A percentile compares a stretch with the other conserved stretches of the same genome.
phyloP scores from a whole-genome alignment of 2,113 vertebrate species.

The Alaudala cheleensis region DNA sequence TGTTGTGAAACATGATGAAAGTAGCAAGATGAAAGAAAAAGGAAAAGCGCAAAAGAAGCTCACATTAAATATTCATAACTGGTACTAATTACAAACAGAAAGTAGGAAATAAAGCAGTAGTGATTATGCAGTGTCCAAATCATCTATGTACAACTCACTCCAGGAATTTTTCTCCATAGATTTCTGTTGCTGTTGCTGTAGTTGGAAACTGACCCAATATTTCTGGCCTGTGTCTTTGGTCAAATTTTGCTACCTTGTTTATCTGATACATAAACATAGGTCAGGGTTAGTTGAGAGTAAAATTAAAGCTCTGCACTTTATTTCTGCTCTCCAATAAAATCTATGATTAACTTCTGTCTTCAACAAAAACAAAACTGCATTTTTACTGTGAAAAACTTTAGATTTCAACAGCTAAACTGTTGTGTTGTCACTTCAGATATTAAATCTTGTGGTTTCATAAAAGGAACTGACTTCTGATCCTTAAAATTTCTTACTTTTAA shows the following conservation, averaged over 20 bases:
- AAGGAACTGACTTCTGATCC: background rate
- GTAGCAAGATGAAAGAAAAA: conserved; percentile 55
- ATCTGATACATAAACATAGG: background rate
- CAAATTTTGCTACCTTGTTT: background rate
- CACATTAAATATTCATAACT: conserved; percentile 73
- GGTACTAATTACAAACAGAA: conserved; percentile 71
- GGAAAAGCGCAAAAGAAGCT: conserved; percentile 46
- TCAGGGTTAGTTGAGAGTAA: background rate
- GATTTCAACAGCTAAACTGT: background rate
- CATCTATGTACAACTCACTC: conserved; percentile 5
- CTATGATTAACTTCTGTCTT: background rate
- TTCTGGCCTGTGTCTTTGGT: background rate
- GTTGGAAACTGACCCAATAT: background rate
- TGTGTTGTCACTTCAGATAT: background rate
- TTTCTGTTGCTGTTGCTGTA: background rate
- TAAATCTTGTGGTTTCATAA: background rate
- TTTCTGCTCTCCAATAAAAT: background rate
- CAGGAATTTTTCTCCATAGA: conserved; percentile 25
- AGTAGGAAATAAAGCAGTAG: conserved; percentile 57
- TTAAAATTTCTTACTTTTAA: background rate
- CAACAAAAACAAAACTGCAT: background rate
- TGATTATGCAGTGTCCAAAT: conserved; percentile 43
- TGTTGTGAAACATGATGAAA: conserved; percentile 24
- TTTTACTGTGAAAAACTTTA: background rate
- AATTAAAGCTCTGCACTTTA: background rate